Percentiles rank a stretch among this genome's conserved stretches.
These are phyloP conservation scores for Mythimna albipuncta DNA, from an alignment of 2,888 invertebrate genomes.

Conservation along the genomic window DNA sequence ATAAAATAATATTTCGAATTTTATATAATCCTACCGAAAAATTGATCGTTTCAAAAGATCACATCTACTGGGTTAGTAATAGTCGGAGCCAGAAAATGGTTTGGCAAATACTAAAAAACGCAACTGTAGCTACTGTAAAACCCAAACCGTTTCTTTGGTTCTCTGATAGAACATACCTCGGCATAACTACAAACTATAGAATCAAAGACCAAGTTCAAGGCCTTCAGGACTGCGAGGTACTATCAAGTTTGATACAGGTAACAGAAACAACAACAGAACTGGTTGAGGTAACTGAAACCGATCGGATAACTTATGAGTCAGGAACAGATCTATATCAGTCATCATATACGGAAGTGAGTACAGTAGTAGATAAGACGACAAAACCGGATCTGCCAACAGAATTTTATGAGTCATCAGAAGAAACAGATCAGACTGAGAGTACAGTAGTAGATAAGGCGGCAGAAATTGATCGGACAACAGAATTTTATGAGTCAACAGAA, in stretches of 20 bases:
- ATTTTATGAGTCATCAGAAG: no score
- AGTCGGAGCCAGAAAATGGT: not conserved
- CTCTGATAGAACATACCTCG: slow-evolving; percentile 72
- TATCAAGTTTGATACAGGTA: slow-evolving; percentile 66
- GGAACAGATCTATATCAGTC: not conserved
- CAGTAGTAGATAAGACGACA: no score
- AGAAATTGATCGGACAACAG: not conserved
- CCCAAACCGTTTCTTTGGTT: not conserved
- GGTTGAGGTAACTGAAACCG: not conserved
- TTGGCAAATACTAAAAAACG: not conserved
- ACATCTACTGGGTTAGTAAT: slow-evolving; percentile 95
- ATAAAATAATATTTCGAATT: slow-evolving; percentile 92
- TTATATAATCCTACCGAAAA: slow-evolving; percentile 65
- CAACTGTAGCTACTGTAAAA: not conserved
- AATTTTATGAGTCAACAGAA: not conserved
- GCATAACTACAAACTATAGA: slow-evolving; percentile 81
- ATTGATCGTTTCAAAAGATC: slow-evolving; percentile 93
- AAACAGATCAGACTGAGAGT: no score
- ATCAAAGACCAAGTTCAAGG: slow-evolving; percentile 77
- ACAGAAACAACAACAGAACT: not conserved
- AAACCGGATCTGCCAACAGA: not conserved
- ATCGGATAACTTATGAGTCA: not conserved
- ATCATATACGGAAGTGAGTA: not conserved
- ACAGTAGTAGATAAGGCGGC: no score
- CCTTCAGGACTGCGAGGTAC: slow-evolving; percentile 72